phyloP scores from a whole-genome alignment of 2,113 vertebrate species.

The Struthidea cinerea region DNA sequence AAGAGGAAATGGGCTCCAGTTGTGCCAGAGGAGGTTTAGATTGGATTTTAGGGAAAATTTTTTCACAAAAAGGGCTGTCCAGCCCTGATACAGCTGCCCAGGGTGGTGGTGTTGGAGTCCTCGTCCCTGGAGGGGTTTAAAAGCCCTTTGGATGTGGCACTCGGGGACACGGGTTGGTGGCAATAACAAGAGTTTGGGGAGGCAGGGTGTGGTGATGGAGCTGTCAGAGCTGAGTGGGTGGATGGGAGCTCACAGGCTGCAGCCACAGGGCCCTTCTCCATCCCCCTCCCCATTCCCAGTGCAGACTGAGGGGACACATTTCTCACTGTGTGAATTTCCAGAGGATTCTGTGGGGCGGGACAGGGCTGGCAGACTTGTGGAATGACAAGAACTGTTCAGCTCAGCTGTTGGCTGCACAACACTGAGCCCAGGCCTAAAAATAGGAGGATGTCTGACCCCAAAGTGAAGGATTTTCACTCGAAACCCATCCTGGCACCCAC shows the following conservation, averaged over 20 bases:
- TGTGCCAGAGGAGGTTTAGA: background rate
- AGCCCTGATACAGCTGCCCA: background rate
- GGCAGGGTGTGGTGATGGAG: background rate
- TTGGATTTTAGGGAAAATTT: background rate
- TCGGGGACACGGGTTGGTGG: accelerated
- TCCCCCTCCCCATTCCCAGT: background rate
- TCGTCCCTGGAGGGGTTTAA: background rate
- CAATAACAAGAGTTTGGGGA: background rate
- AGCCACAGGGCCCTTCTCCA: background rate
- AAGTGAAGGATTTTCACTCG: slow-evolving; percentile 20
- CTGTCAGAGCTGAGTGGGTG: background rate
- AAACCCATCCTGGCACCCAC: background rate
- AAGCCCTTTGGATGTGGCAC: accelerated
- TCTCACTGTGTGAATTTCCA: background rate
- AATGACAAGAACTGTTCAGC: background rate
- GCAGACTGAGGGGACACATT: background rate
- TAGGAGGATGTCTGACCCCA: slow-evolving; percentile 15
- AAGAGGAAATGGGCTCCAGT: background rate
- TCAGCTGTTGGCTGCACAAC: background rate
- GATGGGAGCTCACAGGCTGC: background rate
- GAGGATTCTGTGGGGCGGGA: background rate
- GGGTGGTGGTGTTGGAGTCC: background rate
- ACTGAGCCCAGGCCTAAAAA: slow-evolving; percentile 41
- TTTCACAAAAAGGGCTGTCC: background rate
- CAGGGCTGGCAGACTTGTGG: background rate